A percentile compares a stretch with the other conserved stretches of the same genome.
Evolutionary conservation across 1,140 invertebrate species (phyloP).

Genomic region (Aphidius ervi): DNA sequence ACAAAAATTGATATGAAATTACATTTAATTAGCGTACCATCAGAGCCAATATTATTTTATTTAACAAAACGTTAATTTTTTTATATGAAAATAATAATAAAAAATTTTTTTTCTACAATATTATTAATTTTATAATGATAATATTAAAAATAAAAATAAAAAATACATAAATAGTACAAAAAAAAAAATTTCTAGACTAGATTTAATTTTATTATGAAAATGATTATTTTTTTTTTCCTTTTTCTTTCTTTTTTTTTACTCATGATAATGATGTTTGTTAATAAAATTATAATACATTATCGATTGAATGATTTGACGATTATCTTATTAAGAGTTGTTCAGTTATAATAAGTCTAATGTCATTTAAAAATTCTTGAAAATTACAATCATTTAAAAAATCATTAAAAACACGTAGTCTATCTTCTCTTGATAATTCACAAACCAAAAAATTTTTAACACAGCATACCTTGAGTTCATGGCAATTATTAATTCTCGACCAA

Average conservation of each 20-base stretch:
- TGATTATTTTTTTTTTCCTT: neutral
- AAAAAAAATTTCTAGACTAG: no score
- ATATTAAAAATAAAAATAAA: slow-evolving; percentile 7
- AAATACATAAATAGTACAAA: neutral
- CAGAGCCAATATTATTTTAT: slow-evolving; percentile 49
- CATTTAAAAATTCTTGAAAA: slow-evolving; percentile 44
- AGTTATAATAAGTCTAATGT: slow-evolving; percentile 39
- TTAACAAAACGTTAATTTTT: slow-evolving; percentile 14
- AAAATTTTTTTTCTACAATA: neutral
- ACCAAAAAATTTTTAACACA: slow-evolving; percentile 48
- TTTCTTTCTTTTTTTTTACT: neutral
- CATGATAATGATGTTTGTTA: neutral
- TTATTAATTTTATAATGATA: slow-evolving; percentile 4
- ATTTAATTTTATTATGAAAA: neutral
- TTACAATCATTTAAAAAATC: slow-evolving; percentile 34
- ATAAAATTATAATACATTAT: slow-evolving; percentile 1
- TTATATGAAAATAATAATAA: no score
- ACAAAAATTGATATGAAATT: slow-evolving; percentile 53
- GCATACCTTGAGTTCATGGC: slow-evolving; percentile 36
- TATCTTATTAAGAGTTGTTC: slow-evolving; percentile 8
- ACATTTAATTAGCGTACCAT: slow-evolving; percentile 58
- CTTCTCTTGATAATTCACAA: slow-evolving; percentile 34
- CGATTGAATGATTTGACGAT: neutral
- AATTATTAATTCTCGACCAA: slow-evolving; percentile 45
- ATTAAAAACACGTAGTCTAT: slow-evolving; percentile 39